A percentile compares a stretch with the other conserved stretches of the same genome.
Evolutionary conservation across 2,888 invertebrate genomes (phyloP).

Genomic region (Margaritifera margaritifera): DNA sequence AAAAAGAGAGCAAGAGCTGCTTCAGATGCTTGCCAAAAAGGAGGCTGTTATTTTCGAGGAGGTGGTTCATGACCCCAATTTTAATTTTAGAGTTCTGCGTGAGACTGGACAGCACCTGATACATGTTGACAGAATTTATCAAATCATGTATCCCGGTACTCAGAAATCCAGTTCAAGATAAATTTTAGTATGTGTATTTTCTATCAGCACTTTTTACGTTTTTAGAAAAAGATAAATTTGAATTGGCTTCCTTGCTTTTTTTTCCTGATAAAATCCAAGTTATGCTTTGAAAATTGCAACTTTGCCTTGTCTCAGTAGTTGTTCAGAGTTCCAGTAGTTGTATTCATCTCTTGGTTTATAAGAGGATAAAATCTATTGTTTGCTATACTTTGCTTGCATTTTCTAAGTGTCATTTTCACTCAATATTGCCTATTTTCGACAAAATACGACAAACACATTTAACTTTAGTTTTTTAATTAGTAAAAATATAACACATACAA

Average conservation of each 20-base stretch:
- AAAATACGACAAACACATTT: too few species aligned
- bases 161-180: slow-evolving; percentile 5
- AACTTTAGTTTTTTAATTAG: too few species aligned
- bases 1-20: not conserved
- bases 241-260: not conserved
- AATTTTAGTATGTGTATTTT: slow-evolving; percentile 10
- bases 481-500: too few species aligned
- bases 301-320: too few species aligned
- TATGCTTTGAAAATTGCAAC: too few species aligned
- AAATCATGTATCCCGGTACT: slow-evolving; percentile 57
- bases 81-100: slow-evolving; percentile 54
- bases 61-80: slow-evolving; percentile 63
- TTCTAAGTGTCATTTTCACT: too few species aligned
- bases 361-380: too few species aligned
- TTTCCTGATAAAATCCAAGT: not conserved
- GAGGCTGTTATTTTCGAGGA: slow-evolving; percentile 59
- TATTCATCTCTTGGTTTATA: too few species aligned
- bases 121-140: slow-evolving; percentile 62
- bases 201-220: slow-evolving; percentile 2
- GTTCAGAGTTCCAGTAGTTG: too few species aligned
- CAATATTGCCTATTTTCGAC: too few species aligned
- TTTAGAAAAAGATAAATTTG: not conserved
- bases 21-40: slow-evolving; percentile 6
- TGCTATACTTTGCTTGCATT: too few species aligned
- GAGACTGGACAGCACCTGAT: slow-evolving; percentile 38